Percentiles rank a stretch among this genome's conserved stretches.
phyloP scores from a whole-genome alignment of 2,888 invertebrate genomes.

The Eutolmus rufibarbis region DNA sequence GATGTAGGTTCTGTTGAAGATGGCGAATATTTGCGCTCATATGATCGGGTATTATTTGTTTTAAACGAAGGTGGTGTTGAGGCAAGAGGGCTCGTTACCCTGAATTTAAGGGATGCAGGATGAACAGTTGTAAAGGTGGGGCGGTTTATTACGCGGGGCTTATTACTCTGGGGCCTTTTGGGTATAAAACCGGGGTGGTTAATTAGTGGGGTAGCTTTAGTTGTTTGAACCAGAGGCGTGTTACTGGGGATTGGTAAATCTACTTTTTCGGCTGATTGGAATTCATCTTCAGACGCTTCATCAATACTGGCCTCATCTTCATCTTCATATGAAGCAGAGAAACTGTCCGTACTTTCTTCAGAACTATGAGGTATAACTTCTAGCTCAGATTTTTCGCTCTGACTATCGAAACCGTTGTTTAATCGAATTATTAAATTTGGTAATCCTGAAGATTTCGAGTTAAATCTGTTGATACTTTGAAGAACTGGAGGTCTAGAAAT shows the following conservation, averaged over 20 bases:
- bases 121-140: slow-evolving; percentile 56
- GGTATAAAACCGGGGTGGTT: neutral
- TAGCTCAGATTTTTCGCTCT: slow-evolving; percentile 48
- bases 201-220: slow-evolving; percentile 48
- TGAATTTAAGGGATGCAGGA: slow-evolving; percentile 57
- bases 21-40: slow-evolving; percentile 59
- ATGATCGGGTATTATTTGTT: slow-evolving; percentile 57
- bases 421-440: slow-evolving; percentile 38
- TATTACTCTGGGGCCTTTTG: slow-evolving; percentile 45
- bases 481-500: neutral
- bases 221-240: slow-evolving; percentile 48
- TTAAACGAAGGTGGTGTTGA: slow-evolving; percentile 58
- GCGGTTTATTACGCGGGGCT: slow-evolving; percentile 56
- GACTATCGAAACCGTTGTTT: slow-evolving; percentile 46
- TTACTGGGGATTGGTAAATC: slow-evolving; percentile 16
- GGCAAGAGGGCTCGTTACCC: slow-evolving; percentile 54
- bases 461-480: neutral
- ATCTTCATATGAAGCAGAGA: slow-evolving; percentile 19
- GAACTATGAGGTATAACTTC: slow-evolving; percentile 28
- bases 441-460: neutral
- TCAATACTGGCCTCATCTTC: slow-evolving; percentile 17
- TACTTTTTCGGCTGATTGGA: slow-evolving; percentile 41
- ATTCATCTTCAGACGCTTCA: slow-evolving; percentile 46
- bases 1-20: slow-evolving; percentile 51
- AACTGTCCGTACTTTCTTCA: slow-evolving; percentile 44